Percentiles rank a stretch among this genome's conserved stretches.
These are phyloP conservation scores for Bryconaethiops microstoma DNA, from an alignment of 2,797 vertebrate species.

Conservation along the genomic window DNA sequence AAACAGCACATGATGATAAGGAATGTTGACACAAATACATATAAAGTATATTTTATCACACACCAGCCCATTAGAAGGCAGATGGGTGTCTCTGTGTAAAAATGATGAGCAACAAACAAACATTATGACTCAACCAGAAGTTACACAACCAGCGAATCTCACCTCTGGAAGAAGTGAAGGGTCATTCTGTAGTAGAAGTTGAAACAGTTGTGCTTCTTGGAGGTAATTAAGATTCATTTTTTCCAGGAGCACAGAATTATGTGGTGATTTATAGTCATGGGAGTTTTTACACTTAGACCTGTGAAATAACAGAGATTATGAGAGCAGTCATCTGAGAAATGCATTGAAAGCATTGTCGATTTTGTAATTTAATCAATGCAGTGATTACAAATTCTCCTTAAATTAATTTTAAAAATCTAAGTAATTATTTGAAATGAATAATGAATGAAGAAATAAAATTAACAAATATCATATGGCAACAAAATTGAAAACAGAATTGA, in stretches of 20 bases:
- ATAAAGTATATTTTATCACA: background rate
- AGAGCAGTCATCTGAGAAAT: background rate
- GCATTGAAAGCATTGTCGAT: background rate
- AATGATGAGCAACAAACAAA: background rate
- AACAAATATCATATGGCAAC: too few relatives aligned
- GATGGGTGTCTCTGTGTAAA: background rate
- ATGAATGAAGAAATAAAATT: too few relatives aligned
- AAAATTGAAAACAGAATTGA: too few relatives aligned
- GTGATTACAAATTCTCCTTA: too few relatives aligned
- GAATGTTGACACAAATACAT: background rate
- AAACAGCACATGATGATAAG: background rate
- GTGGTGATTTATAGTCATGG: constrained; percentile 70
- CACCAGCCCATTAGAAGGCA: background rate
- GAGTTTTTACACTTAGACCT: constrained; percentile 74
- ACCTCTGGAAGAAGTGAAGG: constrained; percentile 89
- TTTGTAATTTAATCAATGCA: too few relatives aligned
- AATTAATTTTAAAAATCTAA: too few relatives aligned
- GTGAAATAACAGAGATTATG: constrained; percentile 28
- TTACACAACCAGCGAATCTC: constrained; percentile 69
- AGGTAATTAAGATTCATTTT: constrained; percentile 71
- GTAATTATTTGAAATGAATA: too few relatives aligned
- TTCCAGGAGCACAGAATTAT: constrained; percentile 77
- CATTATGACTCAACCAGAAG: constrained; percentile 77
- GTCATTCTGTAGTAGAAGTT: constrained; percentile 91
- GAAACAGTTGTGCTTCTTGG: constrained; percentile 75